Evolutionary conservation across 2,113 vertebrate species (phyloP), one percentile per base, ranked within the genome.

Genomic region (Junco hyemalis): DNA sequence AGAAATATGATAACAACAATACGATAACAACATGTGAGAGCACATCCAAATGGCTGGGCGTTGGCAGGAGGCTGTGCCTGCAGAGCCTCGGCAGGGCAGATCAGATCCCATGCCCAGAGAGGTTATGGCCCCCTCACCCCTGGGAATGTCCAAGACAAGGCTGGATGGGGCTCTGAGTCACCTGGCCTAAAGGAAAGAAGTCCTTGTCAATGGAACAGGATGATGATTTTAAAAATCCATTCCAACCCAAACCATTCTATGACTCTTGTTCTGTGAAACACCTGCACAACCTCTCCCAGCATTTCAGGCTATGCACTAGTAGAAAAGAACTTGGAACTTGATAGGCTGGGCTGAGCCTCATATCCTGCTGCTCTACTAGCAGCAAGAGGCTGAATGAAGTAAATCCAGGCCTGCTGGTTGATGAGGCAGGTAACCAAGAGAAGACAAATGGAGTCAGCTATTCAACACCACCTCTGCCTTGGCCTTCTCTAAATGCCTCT

Each of bases 1-100:
- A 40, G 40, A 40, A 40, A 40, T 40, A 14, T 40, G 40, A 40
- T 40, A 40, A 40, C 40, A 40, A 40, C 40, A 40, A 14, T 14
- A 40, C 14, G 40, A 40, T 40, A 40, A 40, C 40, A 40, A 14
- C 40, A 40, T 40, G 35, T 12, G 38, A 71, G 14, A 69, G 29
- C 33, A 31, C 7, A 61, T 10, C 25, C 29, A 47, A n/a, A 42
- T 1, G 9, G 9, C 29, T 14, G 4, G 15, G 15, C 13, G 23
- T 1, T 45, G 74, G n/a, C 4, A 85, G 57, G 31, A 35, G 35
- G 18, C 24, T 20, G 3, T 2, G 0, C 45, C 54, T 33, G 11
- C 47, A 42, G 29, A 21, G 42, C 15, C 8, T 29, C 3, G 4
- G 28, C 42, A 85, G 6, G 44, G 8, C 10, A 68, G 3, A 29